phyloP scores from a whole-genome alignment of 2,888 invertebrate species.

The Sphecodes monilicornis region DNA sequence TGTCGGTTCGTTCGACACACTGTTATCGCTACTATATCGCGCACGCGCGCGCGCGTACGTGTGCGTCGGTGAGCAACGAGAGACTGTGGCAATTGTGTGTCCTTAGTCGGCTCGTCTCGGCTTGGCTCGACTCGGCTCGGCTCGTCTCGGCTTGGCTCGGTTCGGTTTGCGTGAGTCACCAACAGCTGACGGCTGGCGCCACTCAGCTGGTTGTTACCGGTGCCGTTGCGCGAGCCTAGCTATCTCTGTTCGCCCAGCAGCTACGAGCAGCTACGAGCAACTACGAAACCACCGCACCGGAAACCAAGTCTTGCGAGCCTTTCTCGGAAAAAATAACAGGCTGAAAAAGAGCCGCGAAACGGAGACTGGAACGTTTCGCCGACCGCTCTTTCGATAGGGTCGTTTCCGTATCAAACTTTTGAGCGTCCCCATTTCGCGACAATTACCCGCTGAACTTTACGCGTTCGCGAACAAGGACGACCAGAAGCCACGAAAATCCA shows the following conservation, averaged over 20 bases:
- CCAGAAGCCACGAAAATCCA: too few relatives aligned
- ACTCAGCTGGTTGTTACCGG: slow-evolving; percentile 83
- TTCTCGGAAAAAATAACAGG: slow-evolving; percentile 11
- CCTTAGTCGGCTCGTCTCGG: slow-evolving; percentile 25
- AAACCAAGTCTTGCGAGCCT: slow-evolving; percentile 51
- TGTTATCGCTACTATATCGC: slow-evolving; percentile 23
- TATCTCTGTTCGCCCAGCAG: slow-evolving; percentile 78
- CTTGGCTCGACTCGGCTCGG: slow-evolving; percentile 3
- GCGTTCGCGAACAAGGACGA: too few relatives aligned
- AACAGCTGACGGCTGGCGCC: slow-evolving; percentile 84
- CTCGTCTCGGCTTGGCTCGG: slow-evolving; percentile 32
- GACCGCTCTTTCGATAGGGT: not conserved
- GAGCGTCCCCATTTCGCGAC: not conserved
- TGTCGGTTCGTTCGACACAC: slow-evolving; percentile 3
- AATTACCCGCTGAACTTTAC: not conserved
- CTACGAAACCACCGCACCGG: slow-evolving; percentile 65
- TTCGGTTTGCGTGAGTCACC: slow-evolving; percentile 81
- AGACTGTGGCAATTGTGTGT: not conserved
- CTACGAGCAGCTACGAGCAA: slow-evolving; percentile 76
- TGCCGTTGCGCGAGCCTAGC: slow-evolving; percentile 75
- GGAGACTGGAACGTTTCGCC: not conserved
- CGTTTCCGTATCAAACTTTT: not conserved
- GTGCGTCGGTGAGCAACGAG: not conserved
- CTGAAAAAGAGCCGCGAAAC: not conserved
- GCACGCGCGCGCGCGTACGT: slow-evolving; percentile 41